These are phyloP conservation scores for Allochrocebus solatus DNA, from an alignment of 2,797 vertebrate genomes.

Conservation along the genomic window DNA sequence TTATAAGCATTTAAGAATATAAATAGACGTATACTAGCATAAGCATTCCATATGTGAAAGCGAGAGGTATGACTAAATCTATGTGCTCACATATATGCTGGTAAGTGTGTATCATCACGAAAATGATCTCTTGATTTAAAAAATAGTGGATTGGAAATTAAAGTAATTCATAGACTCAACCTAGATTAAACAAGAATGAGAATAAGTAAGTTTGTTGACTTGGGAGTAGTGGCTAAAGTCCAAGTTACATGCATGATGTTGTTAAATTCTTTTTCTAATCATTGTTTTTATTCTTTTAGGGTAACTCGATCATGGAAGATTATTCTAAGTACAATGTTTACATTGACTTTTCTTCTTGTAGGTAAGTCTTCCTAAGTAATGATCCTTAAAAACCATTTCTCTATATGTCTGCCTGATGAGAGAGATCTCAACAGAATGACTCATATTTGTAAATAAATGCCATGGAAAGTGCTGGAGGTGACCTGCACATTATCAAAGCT, in stretches of 20 bases:
- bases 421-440: background rate
- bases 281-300: background rate
- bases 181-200: background rate
- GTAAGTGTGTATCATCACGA: accelerated
- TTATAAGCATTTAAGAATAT: background rate
- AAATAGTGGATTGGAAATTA: background rate
- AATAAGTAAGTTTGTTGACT: background rate
- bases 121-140: background rate
- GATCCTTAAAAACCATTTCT: background rate
- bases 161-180: background rate
- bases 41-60: too few relatives aligned
- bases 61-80: accelerated
- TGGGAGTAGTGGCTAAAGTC: background rate
- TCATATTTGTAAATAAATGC: background rate
- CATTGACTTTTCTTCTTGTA: constrained; percentile 42
- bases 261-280: background rate
- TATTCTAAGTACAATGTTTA: background rate
- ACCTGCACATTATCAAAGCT: background rate
- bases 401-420: too few relatives aligned
- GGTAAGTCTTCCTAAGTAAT: constrained; percentile 40
- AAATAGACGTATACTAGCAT: background rate
- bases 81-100: background rate
- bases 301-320: background rate
- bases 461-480: background rate
- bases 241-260: background rate